Evolutionary conservation across 2,797 vertebrate species (phyloP).

Genomic region (Fringilla coelebs): DNA sequence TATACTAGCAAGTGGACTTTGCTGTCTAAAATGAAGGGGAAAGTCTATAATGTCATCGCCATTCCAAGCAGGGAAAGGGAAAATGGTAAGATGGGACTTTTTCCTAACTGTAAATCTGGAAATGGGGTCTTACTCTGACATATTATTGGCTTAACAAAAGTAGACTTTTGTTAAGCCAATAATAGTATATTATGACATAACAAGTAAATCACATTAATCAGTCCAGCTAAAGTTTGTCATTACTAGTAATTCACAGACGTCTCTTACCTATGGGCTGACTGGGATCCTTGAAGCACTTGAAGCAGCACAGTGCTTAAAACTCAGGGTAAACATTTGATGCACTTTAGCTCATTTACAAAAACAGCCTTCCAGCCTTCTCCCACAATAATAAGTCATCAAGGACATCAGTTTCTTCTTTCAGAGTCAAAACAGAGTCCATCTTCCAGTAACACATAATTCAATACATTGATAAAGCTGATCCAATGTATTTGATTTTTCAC

Average conservation of each 20-base stretch:
- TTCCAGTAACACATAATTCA: slow-evolving; percentile 11
- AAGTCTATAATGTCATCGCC: background rate
- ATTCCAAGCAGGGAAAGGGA: background rate
- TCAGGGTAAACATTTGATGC: background rate
- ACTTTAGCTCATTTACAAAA: background rate
- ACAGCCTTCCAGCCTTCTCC: background rate
- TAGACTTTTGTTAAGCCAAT: background rate
- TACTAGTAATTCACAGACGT: background rate
- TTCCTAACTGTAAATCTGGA: background rate
- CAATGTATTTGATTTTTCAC: background rate
- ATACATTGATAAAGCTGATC: background rate
- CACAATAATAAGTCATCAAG: background rate
- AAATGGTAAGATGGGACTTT: background rate
- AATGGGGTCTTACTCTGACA: background rate
- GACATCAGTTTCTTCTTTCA: background rate
- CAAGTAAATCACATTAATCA: background rate
- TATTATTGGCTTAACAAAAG: background rate
- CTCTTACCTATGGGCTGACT: background rate
- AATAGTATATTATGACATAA: background rate
- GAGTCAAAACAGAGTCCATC: background rate
- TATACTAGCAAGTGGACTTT: background rate
- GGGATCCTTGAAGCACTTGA: background rate
- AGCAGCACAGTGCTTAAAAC: background rate
- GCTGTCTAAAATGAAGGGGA: background rate
- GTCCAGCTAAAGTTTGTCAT: background rate